A percentile compares a stretch with the other conserved stretches of the same genome.
Evolutionary conservation across 2,888 invertebrate species (phyloP).

Genomic region (Andrena minutula): DNA sequence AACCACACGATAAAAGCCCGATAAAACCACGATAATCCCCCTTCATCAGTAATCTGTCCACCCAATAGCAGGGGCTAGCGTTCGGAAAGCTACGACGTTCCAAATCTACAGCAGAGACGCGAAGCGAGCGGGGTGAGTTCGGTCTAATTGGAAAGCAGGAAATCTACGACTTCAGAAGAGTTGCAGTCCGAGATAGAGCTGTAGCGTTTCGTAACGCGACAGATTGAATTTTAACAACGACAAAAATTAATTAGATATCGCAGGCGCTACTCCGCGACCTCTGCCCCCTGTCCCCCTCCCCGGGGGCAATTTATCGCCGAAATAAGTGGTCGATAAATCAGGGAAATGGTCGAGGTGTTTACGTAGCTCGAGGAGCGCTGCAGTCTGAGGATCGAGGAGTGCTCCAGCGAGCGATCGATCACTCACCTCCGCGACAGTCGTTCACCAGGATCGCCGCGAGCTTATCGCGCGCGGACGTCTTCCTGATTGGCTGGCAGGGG

Average conservation of each 20-base stretch:
- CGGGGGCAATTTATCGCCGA: conserved; percentile 28
- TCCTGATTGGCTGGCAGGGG: conserved; percentile 18
- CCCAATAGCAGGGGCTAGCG: no score
- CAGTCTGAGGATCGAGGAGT: conserved; percentile 7
- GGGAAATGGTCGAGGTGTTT: conserved; percentile 42
- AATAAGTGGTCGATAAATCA: conserved; percentile 37
- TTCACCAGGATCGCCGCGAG: not conserved
- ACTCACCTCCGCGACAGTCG: conserved; percentile 5
- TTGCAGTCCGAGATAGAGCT: conserved; percentile 4
- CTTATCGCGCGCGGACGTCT: not conserved
- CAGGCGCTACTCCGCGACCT: conserved; percentile 28
- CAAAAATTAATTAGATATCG: conserved; percentile 40
- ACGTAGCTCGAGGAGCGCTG: conserved; percentile 26
- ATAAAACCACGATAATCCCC: no score
- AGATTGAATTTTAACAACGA: not conserved
- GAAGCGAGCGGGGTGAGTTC: no score
- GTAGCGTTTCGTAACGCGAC: conserved; percentile 21
- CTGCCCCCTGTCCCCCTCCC: not conserved
- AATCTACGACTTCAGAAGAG: no score
- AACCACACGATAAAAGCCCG: no score
- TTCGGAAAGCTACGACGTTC: no score
- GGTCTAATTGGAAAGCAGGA: no score
- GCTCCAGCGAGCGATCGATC: no score
- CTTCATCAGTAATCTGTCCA: no score
- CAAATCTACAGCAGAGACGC: no score